These are phyloP conservation scores for Trichoplusia ni DNA, from an alignment of 1,140 invertebrate genomes.

Conservation along the genomic window DNA sequence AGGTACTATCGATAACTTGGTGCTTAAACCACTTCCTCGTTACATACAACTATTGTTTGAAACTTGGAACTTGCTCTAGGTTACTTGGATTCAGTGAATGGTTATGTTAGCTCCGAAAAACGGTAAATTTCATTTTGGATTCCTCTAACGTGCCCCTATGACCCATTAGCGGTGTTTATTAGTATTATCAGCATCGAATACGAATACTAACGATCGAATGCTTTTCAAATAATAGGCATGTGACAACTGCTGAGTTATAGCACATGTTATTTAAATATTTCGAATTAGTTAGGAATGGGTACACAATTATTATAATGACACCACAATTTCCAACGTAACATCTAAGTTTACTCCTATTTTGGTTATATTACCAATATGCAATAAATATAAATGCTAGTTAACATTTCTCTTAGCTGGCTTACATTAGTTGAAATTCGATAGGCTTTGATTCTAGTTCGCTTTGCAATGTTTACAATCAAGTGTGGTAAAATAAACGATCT, in stretches of 20 bases:
- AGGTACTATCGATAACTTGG: slow-evolving; percentile 44
- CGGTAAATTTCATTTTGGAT: no score
- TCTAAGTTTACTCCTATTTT: neutral
- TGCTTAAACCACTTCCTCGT: slow-evolving; percentile 51
- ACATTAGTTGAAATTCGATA: slow-evolving; percentile 62
- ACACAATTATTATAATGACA: neutral
- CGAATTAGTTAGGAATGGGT: no score
- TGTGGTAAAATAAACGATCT: slow-evolving; percentile 42
- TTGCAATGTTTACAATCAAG: slow-evolving; percentile 44
- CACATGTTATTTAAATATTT: no score
- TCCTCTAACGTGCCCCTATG: no score
- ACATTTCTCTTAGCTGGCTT: slow-evolving; percentile 39
- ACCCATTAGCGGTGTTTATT: no score
- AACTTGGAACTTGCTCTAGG: slow-evolving; percentile 43
- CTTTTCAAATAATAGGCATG: no score
- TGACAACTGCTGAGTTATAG: no score
- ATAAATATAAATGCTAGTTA: slow-evolving; percentile 29
- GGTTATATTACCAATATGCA: slow-evolving; percentile 16
- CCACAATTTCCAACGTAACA: neutral
- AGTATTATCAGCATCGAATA: no score
- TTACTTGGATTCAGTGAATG: slow-evolving; percentile 3
- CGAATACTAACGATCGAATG: no score
- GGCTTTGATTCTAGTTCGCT: slow-evolving; percentile 35
- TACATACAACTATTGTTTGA: slow-evolving; percentile 58
- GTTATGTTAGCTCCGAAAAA: neutral